Evolutionary conservation across 2,113 vertebrate genomes (phyloP).

Genomic region (Hemiscyllium ocellatum): DNA sequence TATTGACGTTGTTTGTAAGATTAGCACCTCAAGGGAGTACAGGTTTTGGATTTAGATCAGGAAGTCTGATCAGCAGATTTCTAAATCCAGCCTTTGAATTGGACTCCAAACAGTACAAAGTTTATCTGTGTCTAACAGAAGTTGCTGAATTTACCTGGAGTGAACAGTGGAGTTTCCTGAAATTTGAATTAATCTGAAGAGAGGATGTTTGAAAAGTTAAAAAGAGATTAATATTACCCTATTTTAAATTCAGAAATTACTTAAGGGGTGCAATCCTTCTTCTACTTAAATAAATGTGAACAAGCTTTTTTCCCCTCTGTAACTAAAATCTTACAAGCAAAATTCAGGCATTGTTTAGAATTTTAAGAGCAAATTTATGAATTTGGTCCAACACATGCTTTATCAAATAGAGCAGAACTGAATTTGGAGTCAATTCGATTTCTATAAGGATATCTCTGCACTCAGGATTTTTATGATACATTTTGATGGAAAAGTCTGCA

Average conservation of each 20-base stretch:
- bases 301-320: background rate
- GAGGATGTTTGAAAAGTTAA: background rate
- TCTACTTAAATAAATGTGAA: background rate
- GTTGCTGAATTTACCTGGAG: background rate
- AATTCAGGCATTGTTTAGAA: background rate
- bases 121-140: slow-evolving; percentile 19
- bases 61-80: background rate
- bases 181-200: slow-evolving; percentile 14
- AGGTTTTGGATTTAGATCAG: background rate
- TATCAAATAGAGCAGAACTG: background rate
- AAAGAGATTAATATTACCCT: background rate
- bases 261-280: background rate
- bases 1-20: slow-evolving; percentile 22
- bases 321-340: background rate
- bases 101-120: background rate
- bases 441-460: background rate
- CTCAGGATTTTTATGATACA: background rate
- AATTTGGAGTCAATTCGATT: background rate
- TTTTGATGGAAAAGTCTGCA: background rate
- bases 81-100: background rate
- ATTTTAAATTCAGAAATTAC: background rate
- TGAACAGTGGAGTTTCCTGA: background rate
- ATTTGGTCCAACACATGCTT: background rate
- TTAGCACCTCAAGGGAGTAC: background rate
- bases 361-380: background rate